These are phyloP conservation scores for Cephalotes varians DNA, from an alignment of 2,888 invertebrate genomes.

Conservation along the genomic window DNA sequence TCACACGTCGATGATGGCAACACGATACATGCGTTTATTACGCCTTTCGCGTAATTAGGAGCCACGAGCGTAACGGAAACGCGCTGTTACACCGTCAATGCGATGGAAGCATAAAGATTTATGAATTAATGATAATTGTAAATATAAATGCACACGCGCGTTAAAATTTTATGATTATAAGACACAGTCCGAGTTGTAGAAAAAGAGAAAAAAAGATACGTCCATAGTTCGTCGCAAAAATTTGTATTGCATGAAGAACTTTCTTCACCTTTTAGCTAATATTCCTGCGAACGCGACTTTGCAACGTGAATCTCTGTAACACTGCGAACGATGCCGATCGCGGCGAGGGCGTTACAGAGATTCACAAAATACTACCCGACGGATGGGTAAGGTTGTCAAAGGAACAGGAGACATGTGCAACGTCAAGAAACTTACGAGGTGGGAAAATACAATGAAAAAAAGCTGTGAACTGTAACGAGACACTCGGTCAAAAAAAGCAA, in stretches of 20 bases:
- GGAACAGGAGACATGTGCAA: slow-evolving; percentile 37
- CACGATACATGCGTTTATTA: slow-evolving; percentile 66
- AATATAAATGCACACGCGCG: neutral
- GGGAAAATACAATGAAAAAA: slow-evolving; percentile 62
- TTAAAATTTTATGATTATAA: slow-evolving; percentile 36
- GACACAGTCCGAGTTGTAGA: neutral
- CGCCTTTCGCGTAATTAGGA: slow-evolving; percentile 66
- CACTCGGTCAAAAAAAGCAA: slow-evolving; percentile 67
- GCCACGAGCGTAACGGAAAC: slow-evolving; percentile 55
- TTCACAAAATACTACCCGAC: slow-evolving; percentile 33
- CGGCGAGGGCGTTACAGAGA: slow-evolving; percentile 49
- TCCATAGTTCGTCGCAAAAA: slow-evolving; percentile 45
- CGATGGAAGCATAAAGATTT: slow-evolving; percentile 63
- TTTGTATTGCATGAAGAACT: slow-evolving; percentile 50
- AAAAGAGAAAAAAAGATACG: neutral
- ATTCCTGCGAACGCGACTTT: neutral
- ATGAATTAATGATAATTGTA: slow-evolving; percentile 64
- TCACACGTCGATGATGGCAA: slow-evolving; percentile 58
- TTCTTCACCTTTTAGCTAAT: neutral
- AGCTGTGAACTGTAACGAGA: slow-evolving; percentile 61
- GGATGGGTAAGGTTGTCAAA: slow-evolving; percentile 68
- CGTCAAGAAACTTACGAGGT: slow-evolving; percentile 55
- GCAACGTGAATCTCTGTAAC: no score
- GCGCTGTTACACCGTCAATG: slow-evolving; percentile 61
- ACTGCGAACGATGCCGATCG: slow-evolving; percentile 66